Base-by-base conservation (phyloP, 1,140 invertebrate species). In the Diachasmimorpha longicaudata region DNA sequence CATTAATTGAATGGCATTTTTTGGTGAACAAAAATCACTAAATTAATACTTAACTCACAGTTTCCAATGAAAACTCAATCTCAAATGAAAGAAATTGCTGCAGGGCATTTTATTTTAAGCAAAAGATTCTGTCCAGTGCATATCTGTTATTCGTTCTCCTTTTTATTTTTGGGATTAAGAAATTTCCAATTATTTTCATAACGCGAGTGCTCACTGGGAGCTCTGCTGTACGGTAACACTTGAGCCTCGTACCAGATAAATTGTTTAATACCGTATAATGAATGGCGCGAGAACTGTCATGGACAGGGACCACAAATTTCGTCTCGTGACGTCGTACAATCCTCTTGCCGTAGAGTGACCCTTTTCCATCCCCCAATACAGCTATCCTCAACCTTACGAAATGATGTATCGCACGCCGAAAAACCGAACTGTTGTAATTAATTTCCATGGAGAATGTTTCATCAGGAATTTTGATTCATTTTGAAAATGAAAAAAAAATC, bases 181-280 rank as follows among this genome's bases (percentile, higher is more conserved):
- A 23, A 63, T 25, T 63, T 23, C 23, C 23, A 63, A 63, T 63
- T 63, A 63, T 63, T 63, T 63, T 25, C 16, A 39, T 31, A 68
- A 36, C 44, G 67, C 74, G 25, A 58, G 66, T 23, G 58, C 23
- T 48, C 42, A 39, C 76, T 39, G 72, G 31, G 48, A 58, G 72
- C 66, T 78, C 46, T 36, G 52, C 71, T 42, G 58, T 76, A 52
- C 68, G 25, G 52, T 16, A 71, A 58, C 23, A 55, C 37, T 46
- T 46, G 44, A 77, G 31, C 76, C 67, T 42, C 58, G 25, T 31
- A 63, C 58, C 42, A 80, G 58, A 81, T 82, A 79, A 83, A 83
- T 83, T 84, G 80, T 85, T 81, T 82, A 79, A 82, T 80, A 80
- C 72, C 69, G 63, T 55, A 31, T 83, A 80, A 83, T 81, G 74